These are phyloP conservation scores for Eumeta japonica DNA, from an alignment of 1,140 invertebrate species.

Conservation along the genomic window DNA sequence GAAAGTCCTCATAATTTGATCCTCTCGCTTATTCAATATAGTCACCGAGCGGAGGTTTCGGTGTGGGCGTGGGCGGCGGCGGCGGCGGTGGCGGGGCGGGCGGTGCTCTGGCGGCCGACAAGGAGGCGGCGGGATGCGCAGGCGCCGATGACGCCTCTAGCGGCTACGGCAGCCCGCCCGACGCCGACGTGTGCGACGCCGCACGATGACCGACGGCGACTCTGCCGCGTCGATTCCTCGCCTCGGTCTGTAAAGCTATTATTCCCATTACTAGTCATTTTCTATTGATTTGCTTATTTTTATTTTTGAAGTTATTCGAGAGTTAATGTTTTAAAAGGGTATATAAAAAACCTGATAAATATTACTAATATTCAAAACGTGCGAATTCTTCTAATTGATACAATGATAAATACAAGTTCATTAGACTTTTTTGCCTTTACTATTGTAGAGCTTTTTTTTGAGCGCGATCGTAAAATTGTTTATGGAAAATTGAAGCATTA, in stretches of 20 bases:
- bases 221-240: slow-evolving; percentile 41
- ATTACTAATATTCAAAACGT: too few species aligned
- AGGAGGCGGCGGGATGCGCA: slow-evolving; percentile 50
- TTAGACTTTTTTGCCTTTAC: too few species aligned
- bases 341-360: too few species aligned
- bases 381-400: too few species aligned
- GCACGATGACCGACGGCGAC: slow-evolving; percentile 55
- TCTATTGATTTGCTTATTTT: neutral
- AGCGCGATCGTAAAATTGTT: too few species aligned
- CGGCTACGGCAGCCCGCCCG: slow-evolving; percentile 64
- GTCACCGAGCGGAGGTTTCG: slow-evolving; percentile 46
- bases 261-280: too few species aligned
- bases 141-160: slow-evolving; percentile 61
- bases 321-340: too few species aligned
- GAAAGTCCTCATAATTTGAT: too few species aligned
- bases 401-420: too few species aligned
- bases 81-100: slow-evolving; percentile 27
- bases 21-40: too few species aligned
- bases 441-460: too few species aligned
- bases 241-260: slow-evolving; percentile 27
- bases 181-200: slow-evolving; percentile 63
- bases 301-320: neutral
- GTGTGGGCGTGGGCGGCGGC: slow-evolving; percentile 36
- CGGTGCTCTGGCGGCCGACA: slow-evolving; percentile 43
- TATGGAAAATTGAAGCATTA: too few species aligned